These are phyloP conservation scores for Amphipyra berbera DNA, from an alignment of 2,888 invertebrate species.

Conservation along the genomic window DNA sequence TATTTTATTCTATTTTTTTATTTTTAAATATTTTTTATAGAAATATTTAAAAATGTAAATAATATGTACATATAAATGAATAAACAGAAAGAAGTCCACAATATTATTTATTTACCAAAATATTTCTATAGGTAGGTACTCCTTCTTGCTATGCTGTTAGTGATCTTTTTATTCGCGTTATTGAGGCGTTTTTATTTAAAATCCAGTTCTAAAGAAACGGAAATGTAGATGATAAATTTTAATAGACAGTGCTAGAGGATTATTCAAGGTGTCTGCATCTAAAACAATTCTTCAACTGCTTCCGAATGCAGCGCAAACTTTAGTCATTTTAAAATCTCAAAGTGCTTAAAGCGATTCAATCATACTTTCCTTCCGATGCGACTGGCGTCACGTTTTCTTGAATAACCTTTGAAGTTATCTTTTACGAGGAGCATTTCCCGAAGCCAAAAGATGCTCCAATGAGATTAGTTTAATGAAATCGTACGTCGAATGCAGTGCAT, in stretches of 20 bases:
- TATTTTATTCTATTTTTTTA: too few species aligned
- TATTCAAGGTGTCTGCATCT: slow-evolving; percentile 43
- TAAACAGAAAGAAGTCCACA: too few species aligned
- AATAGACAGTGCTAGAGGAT: slow-evolving; percentile 37
- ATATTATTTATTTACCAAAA: too few species aligned
- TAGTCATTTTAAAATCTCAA: slow-evolving; percentile 53
- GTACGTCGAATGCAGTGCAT: slow-evolving; percentile 64
- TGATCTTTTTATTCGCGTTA: too few species aligned
- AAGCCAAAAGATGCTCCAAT: slow-evolving; percentile 69
- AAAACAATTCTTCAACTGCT: slow-evolving; percentile 48
- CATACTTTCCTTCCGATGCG: slow-evolving; percentile 51
- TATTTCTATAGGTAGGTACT: too few species aligned
- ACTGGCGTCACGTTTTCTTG: slow-evolving; percentile 43
- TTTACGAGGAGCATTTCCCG: slow-evolving; percentile 47
- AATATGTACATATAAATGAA: too few species aligned
- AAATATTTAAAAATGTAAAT: too few species aligned
- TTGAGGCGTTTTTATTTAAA: neutral
- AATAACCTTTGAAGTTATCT: slow-evolving; percentile 54
- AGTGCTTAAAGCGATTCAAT: slow-evolving; percentile 55
- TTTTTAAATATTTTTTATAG: too few species aligned
- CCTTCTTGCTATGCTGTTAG: too few species aligned
- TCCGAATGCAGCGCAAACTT: slow-evolving; percentile 55
- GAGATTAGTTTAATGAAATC: slow-evolving; percentile 77
- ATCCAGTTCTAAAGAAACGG: slow-evolving; percentile 27
- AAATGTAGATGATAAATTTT: slow-evolving; percentile 40